Evolutionary conservation across 2,888 invertebrate species (phyloP).

Genomic region (Archips xylosteana): DNA sequence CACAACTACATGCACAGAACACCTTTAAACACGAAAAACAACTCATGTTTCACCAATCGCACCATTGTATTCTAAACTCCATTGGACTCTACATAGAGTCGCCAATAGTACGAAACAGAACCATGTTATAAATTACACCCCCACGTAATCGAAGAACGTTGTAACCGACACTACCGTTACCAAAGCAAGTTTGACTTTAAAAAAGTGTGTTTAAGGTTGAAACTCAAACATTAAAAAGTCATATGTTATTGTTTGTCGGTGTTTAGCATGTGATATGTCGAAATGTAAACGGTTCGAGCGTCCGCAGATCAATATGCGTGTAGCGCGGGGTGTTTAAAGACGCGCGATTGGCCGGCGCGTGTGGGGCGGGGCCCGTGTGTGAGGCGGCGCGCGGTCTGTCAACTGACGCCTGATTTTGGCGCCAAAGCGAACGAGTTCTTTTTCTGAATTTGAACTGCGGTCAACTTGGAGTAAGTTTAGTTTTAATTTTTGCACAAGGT

Average conservation of each 20-base stretch:
- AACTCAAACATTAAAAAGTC: constrained; percentile 48
- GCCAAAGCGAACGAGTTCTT: constrained; percentile 70
- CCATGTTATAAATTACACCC: constrained; percentile 66
- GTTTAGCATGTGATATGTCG: constrained; percentile 85
- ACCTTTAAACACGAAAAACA: constrained; percentile 10
- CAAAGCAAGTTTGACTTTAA: constrained; percentile 47
- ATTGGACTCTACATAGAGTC: constrained; percentile 22
- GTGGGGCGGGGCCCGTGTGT: constrained; percentile 79
- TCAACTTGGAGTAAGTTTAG: background rate
- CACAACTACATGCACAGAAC: constrained; percentile 45
- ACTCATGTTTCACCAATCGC: background rate
- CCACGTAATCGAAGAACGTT: constrained; percentile 44
- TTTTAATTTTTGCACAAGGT: background rate
- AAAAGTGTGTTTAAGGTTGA: constrained; percentile 45
- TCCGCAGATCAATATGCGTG: constrained; percentile 86
- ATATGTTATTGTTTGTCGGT: constrained; percentile 83
- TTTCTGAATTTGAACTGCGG: constrained; percentile 57
- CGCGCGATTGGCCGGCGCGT: constrained; percentile 79
- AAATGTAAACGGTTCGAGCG: constrained; percentile 83
- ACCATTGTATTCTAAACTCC: constrained; percentile 22
- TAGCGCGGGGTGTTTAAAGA: constrained; percentile 79
- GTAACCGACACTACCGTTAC: constrained; percentile 48
- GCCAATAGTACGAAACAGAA: background rate
- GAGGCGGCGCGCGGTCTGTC: constrained; percentile 72
- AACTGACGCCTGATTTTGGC: constrained; percentile 73